phyloP scores from a whole-genome alignment of 2,113 vertebrate genomes.

The Apaloderma vittatum region DNA sequence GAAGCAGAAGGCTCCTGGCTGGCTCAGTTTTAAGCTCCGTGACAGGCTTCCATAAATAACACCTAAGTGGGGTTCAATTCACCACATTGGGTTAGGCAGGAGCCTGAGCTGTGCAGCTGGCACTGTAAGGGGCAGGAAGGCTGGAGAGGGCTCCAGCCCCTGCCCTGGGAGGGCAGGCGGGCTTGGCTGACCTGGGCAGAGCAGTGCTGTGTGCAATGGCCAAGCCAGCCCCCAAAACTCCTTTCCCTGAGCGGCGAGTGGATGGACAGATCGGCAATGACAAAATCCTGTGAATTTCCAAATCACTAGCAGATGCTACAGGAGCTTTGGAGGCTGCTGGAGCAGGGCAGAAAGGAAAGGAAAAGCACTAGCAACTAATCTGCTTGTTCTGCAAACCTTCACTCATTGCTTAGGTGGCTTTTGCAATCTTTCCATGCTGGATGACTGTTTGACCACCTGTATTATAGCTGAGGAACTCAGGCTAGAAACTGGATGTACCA shows the following conservation, averaged over 20 bases:
- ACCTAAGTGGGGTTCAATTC: background rate
- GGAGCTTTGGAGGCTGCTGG: background rate
- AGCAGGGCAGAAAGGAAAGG: background rate
- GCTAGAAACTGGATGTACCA: background rate
- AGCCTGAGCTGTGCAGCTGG: background rate
- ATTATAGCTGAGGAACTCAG: background rate
- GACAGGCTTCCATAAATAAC: constrained; percentile 57
- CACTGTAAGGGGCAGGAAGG: background rate
- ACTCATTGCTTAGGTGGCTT: background rate
- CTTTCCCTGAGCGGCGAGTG: background rate
- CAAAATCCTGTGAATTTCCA: background rate
- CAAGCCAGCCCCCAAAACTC: background rate
- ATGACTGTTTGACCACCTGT: background rate
- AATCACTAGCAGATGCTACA: background rate
- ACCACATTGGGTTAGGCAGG: background rate
- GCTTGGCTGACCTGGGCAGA: background rate
- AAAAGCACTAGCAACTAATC: background rate
- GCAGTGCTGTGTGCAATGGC: background rate
- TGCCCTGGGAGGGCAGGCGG: background rate
- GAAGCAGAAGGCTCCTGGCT: constrained; percentile 45
- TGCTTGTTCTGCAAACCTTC: background rate
- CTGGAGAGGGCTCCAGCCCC: background rate
- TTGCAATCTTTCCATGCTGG: background rate
- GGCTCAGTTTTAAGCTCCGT: constrained; percentile 23
- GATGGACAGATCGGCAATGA: background rate